Conservation (phyloP, 37 sponge, comb jelly and placozoan genomes). For the Geodia barretti region DNA sequence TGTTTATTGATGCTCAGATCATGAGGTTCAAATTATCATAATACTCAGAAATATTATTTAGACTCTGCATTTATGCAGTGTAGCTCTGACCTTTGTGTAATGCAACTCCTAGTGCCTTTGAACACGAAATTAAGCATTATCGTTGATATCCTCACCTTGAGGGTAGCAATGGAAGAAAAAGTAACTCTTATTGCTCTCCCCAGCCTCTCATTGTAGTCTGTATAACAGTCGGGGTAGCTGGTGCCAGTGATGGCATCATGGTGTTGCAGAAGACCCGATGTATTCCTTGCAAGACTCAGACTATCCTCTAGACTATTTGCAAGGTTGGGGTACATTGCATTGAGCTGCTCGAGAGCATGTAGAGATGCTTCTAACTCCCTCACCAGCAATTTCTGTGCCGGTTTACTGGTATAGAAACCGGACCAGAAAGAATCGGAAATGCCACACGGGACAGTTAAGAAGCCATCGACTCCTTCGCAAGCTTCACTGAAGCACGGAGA, state of each 20-base stretch:
- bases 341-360: background rate
- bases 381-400: constrained; percentile 47
- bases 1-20: too few relatives aligned
- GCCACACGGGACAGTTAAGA: constrained; percentile 35
- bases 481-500: constrained; percentile 28
- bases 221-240: constrained; percentile 42
- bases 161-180: background rate
- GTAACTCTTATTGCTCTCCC: constrained; percentile 5
- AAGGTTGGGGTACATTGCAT: background rate
- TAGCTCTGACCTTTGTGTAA: too few relatives aligned
- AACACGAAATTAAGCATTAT: background rate
- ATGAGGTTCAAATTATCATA: background rate
- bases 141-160: background rate
- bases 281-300: constrained; percentile 8
- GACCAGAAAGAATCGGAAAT: constrained; percentile 47
- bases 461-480: constrained; percentile 20
- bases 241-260: constrained; percentile 71
- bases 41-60: background rate
- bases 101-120: too few relatives aligned
- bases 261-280: constrained; percentile 52
- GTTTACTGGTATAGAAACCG: constrained; percentile 64
- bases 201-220: constrained; percentile 53
- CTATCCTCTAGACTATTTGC: background rate
- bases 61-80: too few relatives aligned
- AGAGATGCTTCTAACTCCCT: constrained; percentile 32